Evolutionary conservation across 2,888 invertebrate species (phyloP).

Genomic region (Temnothorax unifasciatus): DNA sequence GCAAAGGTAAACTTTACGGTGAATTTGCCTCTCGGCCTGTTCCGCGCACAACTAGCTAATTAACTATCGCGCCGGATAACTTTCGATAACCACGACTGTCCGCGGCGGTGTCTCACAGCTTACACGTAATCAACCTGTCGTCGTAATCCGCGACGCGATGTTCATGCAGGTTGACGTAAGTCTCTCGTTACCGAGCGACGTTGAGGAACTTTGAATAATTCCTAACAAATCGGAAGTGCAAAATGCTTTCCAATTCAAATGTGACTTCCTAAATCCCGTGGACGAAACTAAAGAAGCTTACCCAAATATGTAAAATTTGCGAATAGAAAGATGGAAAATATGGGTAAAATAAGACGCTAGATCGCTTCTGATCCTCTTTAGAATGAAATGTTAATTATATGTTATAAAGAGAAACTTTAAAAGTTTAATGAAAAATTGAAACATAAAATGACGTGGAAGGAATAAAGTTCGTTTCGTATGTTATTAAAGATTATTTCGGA

Average conservation of each 20-base stretch:
- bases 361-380: not conserved
- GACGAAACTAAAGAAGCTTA: slow-evolving; percentile 11
- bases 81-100: slow-evolving; percentile 42
- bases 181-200: not conserved
- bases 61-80: slow-evolving; percentile 75
- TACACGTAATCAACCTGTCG: slow-evolving; percentile 75
- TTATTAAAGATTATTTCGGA: not conserved
- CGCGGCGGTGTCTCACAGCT: slow-evolving; percentile 2
- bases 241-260: slow-evolving; percentile 38
- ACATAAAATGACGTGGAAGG: not conserved
- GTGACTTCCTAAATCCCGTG: not conserved
- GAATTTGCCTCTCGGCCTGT: slow-evolving; percentile 33
- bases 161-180: slow-evolving; percentile 53
- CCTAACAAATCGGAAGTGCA: slow-evolving; percentile 21
- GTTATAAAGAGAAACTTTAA: not conserved
- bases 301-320: slow-evolving; percentile 4
- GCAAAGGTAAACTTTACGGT: slow-evolving; percentile 43
- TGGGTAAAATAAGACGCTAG: not conserved
- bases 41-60: slow-evolving; percentile 66
- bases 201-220: slow-evolving; percentile 28
- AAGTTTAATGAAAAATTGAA: not conserved
- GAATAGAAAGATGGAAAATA: not conserved
- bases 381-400: not conserved
- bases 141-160: slow-evolving; percentile 9
- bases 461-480: not conserved